Evolutionary conservation across 2,797 vertebrate species (phyloP).

Genomic region (Labroides dimidiatus): DNA sequence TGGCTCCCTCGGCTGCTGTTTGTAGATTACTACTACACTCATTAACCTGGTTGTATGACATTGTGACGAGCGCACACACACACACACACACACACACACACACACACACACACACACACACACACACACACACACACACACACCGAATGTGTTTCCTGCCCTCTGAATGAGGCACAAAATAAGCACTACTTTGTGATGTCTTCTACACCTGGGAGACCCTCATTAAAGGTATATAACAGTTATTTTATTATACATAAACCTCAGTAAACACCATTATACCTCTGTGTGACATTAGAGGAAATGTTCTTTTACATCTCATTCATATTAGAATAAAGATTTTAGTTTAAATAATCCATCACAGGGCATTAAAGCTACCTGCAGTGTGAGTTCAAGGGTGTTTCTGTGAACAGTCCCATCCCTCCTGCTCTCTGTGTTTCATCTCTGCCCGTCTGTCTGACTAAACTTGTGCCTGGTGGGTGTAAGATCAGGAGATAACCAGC

Average conservation of each 20-base stretch:
- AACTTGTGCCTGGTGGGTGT: background rate
- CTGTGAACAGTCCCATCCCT: background rate
- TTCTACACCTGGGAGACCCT: background rate
- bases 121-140: background rate
- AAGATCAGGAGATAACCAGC: background rate
- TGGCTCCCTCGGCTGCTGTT: slow-evolving; percentile 22
- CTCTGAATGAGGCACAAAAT: slow-evolving; percentile 6
- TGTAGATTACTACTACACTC: slow-evolving; percentile 30
- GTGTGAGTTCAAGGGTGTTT: background rate
- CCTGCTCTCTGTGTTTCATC: background rate
- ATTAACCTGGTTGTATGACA: slow-evolving; percentile 26
- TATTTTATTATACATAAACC: background rate
- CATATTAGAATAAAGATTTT: too few relatives aligned
- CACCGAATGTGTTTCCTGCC: background rate
- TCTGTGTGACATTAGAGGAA: background rate
- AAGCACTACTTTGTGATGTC: background rate
- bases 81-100: background rate
- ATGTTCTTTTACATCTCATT: too few relatives aligned
- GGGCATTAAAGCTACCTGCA: background rate
- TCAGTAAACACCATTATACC: background rate
- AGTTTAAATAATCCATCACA: too few relatives aligned
- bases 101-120: background rate
- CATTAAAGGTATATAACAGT: background rate
- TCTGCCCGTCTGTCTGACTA: background rate
- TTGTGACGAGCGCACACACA: slow-evolving; percentile 5